Base-by-base conservation (phyloP, 1,140 invertebrate genomes). In the Nasonia giraulti region DNA sequence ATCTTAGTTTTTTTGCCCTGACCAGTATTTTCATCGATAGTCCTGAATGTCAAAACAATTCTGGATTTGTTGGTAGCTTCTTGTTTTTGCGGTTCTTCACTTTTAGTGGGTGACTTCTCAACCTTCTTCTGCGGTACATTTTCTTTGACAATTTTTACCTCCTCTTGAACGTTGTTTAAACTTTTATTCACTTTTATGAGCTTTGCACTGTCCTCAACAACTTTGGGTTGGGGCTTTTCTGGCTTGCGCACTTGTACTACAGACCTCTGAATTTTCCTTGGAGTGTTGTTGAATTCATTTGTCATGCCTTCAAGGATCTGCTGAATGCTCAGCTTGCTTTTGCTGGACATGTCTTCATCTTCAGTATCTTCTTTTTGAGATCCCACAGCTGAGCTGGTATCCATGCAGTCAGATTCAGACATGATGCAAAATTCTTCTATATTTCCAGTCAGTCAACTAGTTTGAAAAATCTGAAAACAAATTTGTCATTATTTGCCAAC, bases 261-360 rank as follows among this genome's bases (percentile, higher is more conserved):
- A 79, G 37, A 31, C 81, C 23, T n/a, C 50, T 79, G 37, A 47
- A 80, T 17, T 47, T 23, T 83, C 62, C 23, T 86, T 23, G 17
- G 23, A 78, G 85, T 85, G 89, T 90, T 91, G 82, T 94, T 94
- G 85, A 94, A 94, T 85, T 93, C 92, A 85, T 92, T 93, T 10
- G 93, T 94, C 93, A 93, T 94, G 40, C 92, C 91, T 47, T 92
- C 92, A 20, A 94, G 87, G n/a, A 93, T 94, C 83, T 93, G 90
- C 81, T 93, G 89, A 74, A 94, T 93, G 86, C 90, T 92, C 47
- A 92, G 87, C 68, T 91, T 92, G 79, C 90, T 89, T 77, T 88
- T 87, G 73, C 85, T 87, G 50, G 89, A 80, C 86, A 89, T 90
- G 69, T 90, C 90, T 82, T 91, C 90, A 80, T 90, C 89, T 73